These are phyloP conservation scores for Heliconius ismenius DNA, from an alignment of 2,888 invertebrate species.

Conservation along the genomic window DNA sequence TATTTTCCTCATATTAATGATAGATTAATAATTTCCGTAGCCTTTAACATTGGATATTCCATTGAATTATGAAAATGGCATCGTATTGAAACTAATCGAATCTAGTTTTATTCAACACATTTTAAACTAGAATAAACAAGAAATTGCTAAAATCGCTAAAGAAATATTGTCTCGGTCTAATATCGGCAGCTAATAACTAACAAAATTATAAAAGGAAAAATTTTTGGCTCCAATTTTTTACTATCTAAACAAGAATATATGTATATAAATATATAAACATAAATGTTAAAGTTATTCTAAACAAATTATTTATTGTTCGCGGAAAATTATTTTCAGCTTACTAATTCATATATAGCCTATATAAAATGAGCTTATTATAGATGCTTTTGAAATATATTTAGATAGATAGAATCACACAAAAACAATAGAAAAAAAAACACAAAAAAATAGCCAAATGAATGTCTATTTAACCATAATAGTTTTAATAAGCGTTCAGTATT, in stretches of 20 bases:
- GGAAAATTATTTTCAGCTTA: not conserved
- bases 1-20: not conserved
- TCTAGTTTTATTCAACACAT: not conserved
- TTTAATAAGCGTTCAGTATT: conserved; percentile 4
- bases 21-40: not conserved
- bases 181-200: too few species aligned
- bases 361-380: conserved; percentile 33
- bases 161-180: too few species aligned
- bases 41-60: not conserved
- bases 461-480: conserved; percentile 27
- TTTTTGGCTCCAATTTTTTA: too few species aligned
- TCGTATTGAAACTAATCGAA: not conserved
- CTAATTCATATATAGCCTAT: not conserved
- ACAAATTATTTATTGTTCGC: not conserved
- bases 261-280: not conserved
- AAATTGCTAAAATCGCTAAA: too few species aligned
- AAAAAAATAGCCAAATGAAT: conserved; percentile 29
- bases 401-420: conserved; percentile 19
- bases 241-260: too few species aligned
- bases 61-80: not conserved
- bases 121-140: too few species aligned
- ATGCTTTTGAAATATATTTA: conserved; percentile 19
- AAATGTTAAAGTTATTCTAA: conserved; percentile 2
- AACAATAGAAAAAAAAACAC: conserved; percentile 26
- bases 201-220: too few species aligned